Evolutionary conservation across 2,888 invertebrate species (phyloP), one percentile per base, ranked within the genome.

Genomic region (Agriopis marginaria): DNA sequence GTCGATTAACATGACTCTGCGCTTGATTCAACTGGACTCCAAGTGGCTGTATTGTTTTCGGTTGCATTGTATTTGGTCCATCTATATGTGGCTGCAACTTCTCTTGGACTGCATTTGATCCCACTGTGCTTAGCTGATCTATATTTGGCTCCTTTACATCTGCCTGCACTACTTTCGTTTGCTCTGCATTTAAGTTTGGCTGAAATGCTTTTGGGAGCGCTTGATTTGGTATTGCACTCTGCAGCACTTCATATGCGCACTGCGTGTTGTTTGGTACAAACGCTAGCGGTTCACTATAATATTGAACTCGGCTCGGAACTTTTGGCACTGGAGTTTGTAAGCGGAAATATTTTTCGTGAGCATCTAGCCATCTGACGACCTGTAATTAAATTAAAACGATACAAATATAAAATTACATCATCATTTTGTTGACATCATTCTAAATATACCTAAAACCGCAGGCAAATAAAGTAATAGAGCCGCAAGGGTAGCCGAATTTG

Each of bases 281-380:
- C 0, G 56, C 62, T 17, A 62, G 44, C 1, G 62, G 50, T 10
- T 67, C 56, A 12, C 6, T 56, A 12, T 7, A 51, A 23, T 39
- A 45, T 10, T 42, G 9, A 17, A 56, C 40, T 56, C 6, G 40
- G 10, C 42, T 14, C 10, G 55, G 54, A 39, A 39, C 39, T 32
- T 23, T 7, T 5, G 5, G 11, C 11, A 32, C 11, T 53, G 53
- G 8, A 7, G 40, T n/a, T 14, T 3, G 39, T 14, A n/a, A 7
- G 10, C 11, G 39, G 14, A 68, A 63, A 32, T 63, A 68, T 17
- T 60, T 63, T 47, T 68, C 59, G 12, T 68, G 68, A 3, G 59
- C 63, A 1, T 63, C 54, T 17, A 68, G 7, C 68, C 68, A 68
- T 11, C 45, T 40, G 40, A 54, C 7, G 2, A 68, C 68, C 68